phyloP scores from a whole-genome alignment of 23 tunicate genomes.

The Oikopleura vanhoeffeni region DNA sequence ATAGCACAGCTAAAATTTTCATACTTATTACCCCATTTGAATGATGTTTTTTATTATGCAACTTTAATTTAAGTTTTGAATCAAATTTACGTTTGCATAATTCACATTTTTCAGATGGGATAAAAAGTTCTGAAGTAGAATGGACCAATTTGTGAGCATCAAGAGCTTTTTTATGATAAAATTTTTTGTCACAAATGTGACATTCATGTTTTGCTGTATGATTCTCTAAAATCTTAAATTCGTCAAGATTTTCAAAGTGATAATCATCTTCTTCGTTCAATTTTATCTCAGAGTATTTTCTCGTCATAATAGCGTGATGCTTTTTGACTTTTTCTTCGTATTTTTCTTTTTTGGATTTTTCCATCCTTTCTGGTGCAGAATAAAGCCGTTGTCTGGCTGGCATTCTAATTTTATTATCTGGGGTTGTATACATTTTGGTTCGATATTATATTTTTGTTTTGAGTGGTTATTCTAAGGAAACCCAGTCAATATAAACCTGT shows the following conservation, averaged over 20 bases:
- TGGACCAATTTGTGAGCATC: background rate
- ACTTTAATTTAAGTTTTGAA: background rate
- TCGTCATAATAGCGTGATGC: background rate
- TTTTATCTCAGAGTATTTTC: background rate
- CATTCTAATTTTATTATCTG: too few species aligned
- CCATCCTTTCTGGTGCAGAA: constrained; percentile 1
- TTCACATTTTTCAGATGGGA: background rate
- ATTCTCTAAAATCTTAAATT: background rate
- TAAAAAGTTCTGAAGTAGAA: background rate
- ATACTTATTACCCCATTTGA: background rate
- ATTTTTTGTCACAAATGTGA: background rate
- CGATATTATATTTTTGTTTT: too few species aligned
- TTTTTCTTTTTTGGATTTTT: background rate
- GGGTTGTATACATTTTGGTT: too few species aligned
- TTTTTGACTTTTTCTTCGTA: background rate
- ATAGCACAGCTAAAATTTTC: background rate
- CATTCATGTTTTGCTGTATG: background rate
- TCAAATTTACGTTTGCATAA: background rate
- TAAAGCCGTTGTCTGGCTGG: background rate
- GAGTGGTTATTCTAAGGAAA: too few species aligned
- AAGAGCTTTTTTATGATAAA: background rate
- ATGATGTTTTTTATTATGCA: background rate
- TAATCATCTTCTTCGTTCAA: background rate
- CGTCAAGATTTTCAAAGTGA: background rate
- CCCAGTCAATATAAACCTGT: too few species aligned